These are phyloP conservation scores for Odontamblyopus lacepedii DNA, from an alignment of 2,797 vertebrate species.

Conservation along the genomic window DNA sequence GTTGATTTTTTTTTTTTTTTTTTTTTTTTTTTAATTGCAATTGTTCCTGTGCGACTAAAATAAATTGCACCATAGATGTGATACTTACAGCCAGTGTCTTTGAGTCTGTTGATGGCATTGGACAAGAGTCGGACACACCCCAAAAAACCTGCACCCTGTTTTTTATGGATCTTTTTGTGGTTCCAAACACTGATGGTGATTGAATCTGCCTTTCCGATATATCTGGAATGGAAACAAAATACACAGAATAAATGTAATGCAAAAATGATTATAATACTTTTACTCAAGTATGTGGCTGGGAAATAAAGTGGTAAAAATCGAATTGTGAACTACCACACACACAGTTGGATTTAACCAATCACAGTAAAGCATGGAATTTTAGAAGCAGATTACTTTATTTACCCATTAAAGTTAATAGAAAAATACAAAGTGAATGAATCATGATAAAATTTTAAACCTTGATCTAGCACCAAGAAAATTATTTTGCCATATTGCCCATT, in stretches of 20 bases:
- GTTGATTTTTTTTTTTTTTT: background rate
- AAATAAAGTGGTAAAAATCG: too few relatives aligned
- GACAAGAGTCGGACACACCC: constrained; percentile 96
- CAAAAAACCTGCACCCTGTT: constrained; percentile 96
- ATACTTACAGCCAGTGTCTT: constrained; percentile 97
- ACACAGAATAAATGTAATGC: background rate
- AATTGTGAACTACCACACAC: too few relatives aligned
- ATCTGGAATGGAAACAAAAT: constrained; percentile 59
- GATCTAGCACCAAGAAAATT: too few relatives aligned
- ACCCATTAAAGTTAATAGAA: too few relatives aligned
- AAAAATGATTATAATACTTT: background rate
- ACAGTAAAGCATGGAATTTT: too few relatives aligned
- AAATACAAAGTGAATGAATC: too few relatives aligned
- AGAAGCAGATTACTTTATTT: too few relatives aligned
- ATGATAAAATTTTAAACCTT: too few relatives aligned
- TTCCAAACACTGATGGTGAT: constrained; percentile 99
- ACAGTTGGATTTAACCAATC: too few relatives aligned
- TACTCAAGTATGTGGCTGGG: background rate
- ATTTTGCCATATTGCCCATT: too few relatives aligned
- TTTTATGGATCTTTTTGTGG: constrained; percentile 99
- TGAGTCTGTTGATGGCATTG: constrained; percentile 94
- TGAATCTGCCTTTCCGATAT: constrained; percentile 96
- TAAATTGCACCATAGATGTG: background rate
- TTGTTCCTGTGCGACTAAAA: background rate
- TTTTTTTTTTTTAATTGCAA: background rate